These are phyloP conservation scores for Rhegmatorhina hoffmannsi DNA, from an alignment of 2,113 vertebrate genomes.

Conservation along the genomic window DNA sequence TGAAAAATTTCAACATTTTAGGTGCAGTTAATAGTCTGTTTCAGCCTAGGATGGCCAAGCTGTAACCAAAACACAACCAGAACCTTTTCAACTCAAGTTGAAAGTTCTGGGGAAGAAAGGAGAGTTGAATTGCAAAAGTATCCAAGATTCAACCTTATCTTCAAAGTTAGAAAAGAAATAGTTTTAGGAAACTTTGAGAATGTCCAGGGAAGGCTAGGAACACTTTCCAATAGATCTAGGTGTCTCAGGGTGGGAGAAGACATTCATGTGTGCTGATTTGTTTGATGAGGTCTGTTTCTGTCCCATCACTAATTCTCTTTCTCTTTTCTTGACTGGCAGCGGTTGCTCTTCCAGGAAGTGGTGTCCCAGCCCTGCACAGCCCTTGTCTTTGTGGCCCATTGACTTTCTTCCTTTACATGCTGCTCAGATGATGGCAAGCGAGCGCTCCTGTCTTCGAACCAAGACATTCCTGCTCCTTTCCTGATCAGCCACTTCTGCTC, in stretches of 20 bases:
- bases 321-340: conserved; percentile 62
- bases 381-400: conserved; percentile 61
- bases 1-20: neutral
- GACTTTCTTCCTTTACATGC: conserved; percentile 73
- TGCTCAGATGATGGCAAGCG: conserved; percentile 81
- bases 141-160: neutral
- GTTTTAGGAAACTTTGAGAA: neutral
- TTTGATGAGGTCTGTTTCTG: neutral
- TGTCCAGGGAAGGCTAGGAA: neutral
- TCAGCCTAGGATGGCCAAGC: neutral
- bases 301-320: conserved; percentile 27
- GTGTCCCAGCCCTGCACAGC: conserved; percentile 29
- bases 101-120: neutral
- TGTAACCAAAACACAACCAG: neutral
- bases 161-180: neutral
- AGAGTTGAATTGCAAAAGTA: neutral
- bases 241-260: neutral
- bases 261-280: neutral
- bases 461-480: conserved; percentile 63
- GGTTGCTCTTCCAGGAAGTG: conserved; percentile 75
- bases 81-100: neutral
- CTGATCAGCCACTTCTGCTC: conserved; percentile 67
- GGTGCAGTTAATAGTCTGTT: neutral
- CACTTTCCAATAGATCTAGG: neutral
- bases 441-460: conserved; percentile 57